phyloP scores from a whole-genome alignment of 2,113 vertebrate species.

The Phainopepla nitens region DNA sequence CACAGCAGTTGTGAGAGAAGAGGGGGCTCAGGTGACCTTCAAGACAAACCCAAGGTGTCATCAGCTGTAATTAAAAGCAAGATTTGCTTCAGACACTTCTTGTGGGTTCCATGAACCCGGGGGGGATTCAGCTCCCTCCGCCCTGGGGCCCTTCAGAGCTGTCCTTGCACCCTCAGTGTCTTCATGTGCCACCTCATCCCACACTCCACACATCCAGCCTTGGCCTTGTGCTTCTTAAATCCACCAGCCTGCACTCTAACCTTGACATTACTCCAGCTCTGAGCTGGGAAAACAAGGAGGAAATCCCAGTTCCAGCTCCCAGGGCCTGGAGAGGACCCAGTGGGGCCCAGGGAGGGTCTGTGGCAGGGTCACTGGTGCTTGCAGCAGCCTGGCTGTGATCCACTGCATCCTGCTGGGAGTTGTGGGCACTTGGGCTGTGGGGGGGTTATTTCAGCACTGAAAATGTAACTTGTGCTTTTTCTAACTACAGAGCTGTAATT shows the following conservation, averaged over 20 bases:
- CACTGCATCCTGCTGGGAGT: accelerated
- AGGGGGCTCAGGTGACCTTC: background rate
- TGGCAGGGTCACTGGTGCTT: background rate
- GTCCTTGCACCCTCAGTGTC: background rate
- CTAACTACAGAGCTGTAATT: background rate
- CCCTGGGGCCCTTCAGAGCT: background rate
- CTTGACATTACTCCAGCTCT: background rate
- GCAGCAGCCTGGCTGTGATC: accelerated
- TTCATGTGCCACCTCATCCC: background rate
- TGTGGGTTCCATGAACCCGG: background rate
- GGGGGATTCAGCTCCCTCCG: background rate
- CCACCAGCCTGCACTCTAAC: background rate
- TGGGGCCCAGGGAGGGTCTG: background rate
- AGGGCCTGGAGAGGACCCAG: background rate
- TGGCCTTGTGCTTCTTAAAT: background rate
- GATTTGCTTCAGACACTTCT: background rate
- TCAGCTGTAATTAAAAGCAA: background rate
- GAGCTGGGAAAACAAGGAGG: background rate
- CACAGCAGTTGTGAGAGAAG: background rate
- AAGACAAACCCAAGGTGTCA: background rate
- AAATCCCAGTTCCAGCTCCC: background rate
- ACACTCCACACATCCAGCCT: accelerated
- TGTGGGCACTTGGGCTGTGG: background rate
- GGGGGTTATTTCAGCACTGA: background rate
- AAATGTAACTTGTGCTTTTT: background rate